Conservation (phyloP, 2,113 vertebrate genomes). For the Paramormyrops kingsleyae region DNA sequence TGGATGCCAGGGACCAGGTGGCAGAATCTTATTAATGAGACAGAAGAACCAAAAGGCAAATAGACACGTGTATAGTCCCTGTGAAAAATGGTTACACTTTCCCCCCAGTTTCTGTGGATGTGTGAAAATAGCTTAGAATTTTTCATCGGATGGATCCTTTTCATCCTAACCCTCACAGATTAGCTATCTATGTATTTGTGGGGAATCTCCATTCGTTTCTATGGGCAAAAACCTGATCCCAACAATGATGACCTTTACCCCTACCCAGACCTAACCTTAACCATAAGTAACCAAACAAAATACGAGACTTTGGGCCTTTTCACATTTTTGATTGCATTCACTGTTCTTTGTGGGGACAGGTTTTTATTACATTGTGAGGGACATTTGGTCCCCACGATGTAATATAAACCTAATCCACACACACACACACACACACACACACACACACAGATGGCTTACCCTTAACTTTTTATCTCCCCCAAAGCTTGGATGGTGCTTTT, state of each 20-base stretch:
- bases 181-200: neutral
- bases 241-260: neutral
- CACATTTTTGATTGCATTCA: neutral
- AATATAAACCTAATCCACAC: neutral
- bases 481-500: neutral
- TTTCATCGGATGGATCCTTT: neutral
- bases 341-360: neutral
- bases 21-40: neutral
- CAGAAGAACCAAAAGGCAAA: neutral
- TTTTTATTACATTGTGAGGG: neutral
- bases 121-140: neutral
- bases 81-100: neutral
- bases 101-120: neutral
- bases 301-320: neutral
- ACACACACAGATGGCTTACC: neutral
- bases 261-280: neutral
- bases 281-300: neutral
- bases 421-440: too few species aligned
- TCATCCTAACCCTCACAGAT: neutral
- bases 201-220: neutral
- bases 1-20: neutral
- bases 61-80: neutral
- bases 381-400: neutral
- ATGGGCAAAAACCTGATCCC: neutral
- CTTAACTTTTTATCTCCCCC: neutral